Conservation (phyloP, 2,888 invertebrate genomes). For the Lasioglossum oenotherae region DNA sequence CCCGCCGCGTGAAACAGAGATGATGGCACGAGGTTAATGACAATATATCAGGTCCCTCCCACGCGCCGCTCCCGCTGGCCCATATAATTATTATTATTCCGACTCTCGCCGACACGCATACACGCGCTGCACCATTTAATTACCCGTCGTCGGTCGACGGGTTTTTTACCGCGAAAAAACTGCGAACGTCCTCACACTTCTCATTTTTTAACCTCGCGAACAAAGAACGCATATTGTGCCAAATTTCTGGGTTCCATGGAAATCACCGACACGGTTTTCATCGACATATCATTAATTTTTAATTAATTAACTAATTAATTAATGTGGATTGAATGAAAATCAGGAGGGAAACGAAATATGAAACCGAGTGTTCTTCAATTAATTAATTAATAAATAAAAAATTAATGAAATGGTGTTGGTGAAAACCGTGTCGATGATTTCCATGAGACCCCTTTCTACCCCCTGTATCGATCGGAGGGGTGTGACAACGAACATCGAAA, state of each 20-base stretch:
- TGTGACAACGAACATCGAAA: background rate
- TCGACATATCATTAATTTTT: no score
- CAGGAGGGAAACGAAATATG: no score
- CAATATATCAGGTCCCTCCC: conserved; percentile 70
- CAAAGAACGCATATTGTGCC: background rate
- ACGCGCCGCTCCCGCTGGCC: conserved; percentile 70
- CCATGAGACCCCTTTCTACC: background rate
- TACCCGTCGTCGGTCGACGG: conserved; percentile 29
- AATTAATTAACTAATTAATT: no score
- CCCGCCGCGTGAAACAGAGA: conserved; percentile 48
- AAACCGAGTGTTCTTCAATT: no score
- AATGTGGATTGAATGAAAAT: no score
- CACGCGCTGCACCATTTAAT: background rate
- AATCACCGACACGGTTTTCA: no score
- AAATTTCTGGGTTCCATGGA: background rate
- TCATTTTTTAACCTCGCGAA: background rate
- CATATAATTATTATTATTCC: conserved; percentile 58
- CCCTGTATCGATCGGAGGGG: no score
- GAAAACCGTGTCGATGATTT: no score
- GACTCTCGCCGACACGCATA: background rate
- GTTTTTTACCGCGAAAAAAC: conserved; percentile 20
- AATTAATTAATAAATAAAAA: no score
- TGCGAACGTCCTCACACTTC: background rate
- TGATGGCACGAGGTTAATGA: conserved; percentile 72
- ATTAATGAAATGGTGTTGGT: no score